phyloP scores from a whole-genome alignment of 2,113 vertebrate species.

The Cynopterus brachyotis region DNA sequence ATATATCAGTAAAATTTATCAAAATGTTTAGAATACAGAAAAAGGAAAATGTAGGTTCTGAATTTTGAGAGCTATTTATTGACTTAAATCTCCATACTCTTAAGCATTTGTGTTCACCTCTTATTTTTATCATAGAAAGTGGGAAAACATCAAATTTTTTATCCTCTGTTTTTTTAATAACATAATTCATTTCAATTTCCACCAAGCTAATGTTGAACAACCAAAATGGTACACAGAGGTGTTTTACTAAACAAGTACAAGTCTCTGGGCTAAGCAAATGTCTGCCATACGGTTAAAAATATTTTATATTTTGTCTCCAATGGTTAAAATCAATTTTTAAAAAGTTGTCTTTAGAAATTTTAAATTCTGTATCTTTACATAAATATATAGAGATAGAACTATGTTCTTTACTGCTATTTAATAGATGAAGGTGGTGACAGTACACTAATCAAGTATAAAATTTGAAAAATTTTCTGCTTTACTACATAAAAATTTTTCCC shows the following conservation, averaged over 20 bases:
- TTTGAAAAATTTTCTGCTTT: neutral
- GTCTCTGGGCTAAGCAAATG: neutral
- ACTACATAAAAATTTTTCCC: neutral
- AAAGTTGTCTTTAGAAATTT: neutral
- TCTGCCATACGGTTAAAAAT: neutral
- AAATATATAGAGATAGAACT: neutral
- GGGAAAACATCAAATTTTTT: neutral
- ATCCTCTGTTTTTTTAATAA: neutral
- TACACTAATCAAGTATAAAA: neutral
- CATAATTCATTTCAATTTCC: neutral
- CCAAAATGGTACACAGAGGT: neutral
- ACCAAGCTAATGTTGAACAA: neutral
- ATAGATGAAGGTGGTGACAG: neutral
- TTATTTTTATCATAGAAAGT: neutral
- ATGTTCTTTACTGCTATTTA: neutral
- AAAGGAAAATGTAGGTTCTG: neutral
- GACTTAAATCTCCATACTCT: neutral
- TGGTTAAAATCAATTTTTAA: neutral
- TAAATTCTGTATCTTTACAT: neutral
- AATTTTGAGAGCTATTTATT: neutral
- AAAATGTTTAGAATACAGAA: neutral
- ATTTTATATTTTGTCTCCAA: neutral
- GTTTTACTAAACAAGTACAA: neutral
- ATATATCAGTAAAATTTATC: neutral
- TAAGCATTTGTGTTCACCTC: neutral